These are phyloP conservation scores for Orchesella cincta DNA, from an alignment of 1,140 invertebrate species.

Conservation along the genomic window DNA sequence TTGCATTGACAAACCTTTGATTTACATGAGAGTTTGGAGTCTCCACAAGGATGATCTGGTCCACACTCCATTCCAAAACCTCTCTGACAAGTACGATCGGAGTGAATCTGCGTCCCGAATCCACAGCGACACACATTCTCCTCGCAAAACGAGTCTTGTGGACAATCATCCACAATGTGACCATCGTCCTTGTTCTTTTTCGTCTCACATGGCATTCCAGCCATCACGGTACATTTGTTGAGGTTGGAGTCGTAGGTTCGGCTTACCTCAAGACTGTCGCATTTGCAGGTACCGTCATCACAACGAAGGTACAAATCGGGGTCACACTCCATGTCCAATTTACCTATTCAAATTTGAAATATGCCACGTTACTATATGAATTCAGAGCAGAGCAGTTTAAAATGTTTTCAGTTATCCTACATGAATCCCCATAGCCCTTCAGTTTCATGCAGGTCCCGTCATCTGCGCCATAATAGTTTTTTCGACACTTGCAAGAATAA, in stretches of 20 bases:
- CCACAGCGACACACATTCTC: conserved; percentile 27
- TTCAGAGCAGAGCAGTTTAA: conserved; percentile 7
- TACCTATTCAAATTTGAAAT: not conserved
- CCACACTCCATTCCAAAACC: conserved; percentile 33
- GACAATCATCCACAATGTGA: conserved; percentile 35
- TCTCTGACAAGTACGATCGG: conserved; percentile 33
- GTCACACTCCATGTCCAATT: not conserved
- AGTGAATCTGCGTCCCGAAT: conserved; percentile 40
- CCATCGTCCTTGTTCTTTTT: conserved; percentile 31
- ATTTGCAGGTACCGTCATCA: conserved; percentile 29
- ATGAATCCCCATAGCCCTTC: conserved; percentile 35
- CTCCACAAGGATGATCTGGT: conserved; percentile 37
- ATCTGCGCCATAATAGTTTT: conserved; percentile 34
- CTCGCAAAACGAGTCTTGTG: conserved; percentile 28
- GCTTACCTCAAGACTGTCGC: conserved; percentile 12
- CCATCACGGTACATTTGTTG: conserved; percentile 35
- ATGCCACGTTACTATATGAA: not conserved
- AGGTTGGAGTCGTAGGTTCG: conserved; percentile 15
- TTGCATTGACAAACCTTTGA: conserved; percentile 40
- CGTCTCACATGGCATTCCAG: conserved; percentile 15
- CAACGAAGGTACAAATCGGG: conserved; percentile 11
- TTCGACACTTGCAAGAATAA: conserved; percentile 33
- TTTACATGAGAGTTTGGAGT: conserved; percentile 31
- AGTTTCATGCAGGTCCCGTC: conserved; percentile 32
- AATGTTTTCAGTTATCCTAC: conserved; percentile 5